Conservation (phyloP, 2,113 vertebrate species). For the Cepphus grylle region DNA sequence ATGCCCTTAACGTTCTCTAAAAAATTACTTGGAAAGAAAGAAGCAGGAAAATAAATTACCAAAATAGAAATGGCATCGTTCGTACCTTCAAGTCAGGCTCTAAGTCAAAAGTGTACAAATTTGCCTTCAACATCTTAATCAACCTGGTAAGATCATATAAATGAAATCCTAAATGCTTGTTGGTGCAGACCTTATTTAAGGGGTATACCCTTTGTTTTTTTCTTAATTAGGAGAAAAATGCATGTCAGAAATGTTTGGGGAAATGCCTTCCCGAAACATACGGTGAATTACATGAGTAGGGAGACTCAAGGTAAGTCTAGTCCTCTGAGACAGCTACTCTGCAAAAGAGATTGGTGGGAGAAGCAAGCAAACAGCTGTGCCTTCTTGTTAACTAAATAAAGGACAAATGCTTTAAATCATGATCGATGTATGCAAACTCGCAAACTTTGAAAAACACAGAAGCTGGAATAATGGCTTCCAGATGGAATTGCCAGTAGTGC, state of each 20-base stretch:
- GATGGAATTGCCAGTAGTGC: not conserved
- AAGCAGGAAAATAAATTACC: not conserved
- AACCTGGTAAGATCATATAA: not conserved
- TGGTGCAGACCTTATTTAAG: not conserved
- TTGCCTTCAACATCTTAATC: not conserved
- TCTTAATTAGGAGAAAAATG: not conserved
- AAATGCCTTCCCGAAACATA: conserved; percentile 38
- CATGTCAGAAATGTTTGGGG: not conserved
- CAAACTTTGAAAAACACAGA: conserved; percentile 20
- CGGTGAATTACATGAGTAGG: not conserved
- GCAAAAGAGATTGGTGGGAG: conserved; percentile 10
- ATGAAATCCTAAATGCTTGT: not conserved
- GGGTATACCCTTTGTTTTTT: not conserved
- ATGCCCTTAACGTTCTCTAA: not conserved
- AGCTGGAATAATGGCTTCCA: conserved; percentile 1
- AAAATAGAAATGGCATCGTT: not conserved
- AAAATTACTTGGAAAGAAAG: not conserved
- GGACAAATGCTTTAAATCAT: conserved; percentile 51
- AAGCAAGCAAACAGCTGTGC: conserved; percentile 58
- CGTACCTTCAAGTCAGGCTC: not conserved
- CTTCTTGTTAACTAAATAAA: conserved; percentile 56
- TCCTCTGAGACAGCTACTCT: conserved; percentile 6
- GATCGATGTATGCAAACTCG: not conserved
- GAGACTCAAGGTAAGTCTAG: conserved; percentile 8
- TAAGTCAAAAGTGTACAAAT: not conserved